Base-by-base conservation (phyloP, 2,888 invertebrate species). In the Chloroclystis v-ata region DNA sequence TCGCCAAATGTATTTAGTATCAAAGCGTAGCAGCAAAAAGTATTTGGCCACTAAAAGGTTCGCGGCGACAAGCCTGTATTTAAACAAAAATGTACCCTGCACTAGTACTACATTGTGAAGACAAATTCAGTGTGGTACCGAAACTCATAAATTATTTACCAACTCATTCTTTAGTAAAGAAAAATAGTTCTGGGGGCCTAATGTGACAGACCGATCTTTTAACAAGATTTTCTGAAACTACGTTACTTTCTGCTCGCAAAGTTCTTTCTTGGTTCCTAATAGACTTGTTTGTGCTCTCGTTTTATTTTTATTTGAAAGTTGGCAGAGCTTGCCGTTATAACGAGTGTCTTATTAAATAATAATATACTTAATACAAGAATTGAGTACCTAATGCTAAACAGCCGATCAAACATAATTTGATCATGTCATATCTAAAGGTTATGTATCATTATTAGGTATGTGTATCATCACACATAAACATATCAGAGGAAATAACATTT, bases 101-200 rank as follows among this genome's bases (percentile, higher is more conserved):
- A 4, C 5, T 4, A 4, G 20, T 20, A 20, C 20, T 5, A 16
- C 10, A 6, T 35, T 3, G n/a, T 10, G 10, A 47, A 50, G 37
- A 50, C 47, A 53, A 57, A 57, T 49, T 56, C 39, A 40, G 47
- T 42, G 51, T 49, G 47, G 44, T 46, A 37, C 54, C 51, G 39
- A 52, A 56, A 14, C 58, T 70, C 66, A 68, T 70, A 68, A 69
- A 70, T 70, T 60, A 70, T 70, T 66, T 65, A 64, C 58, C 48
- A n/a, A 32, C 52, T 60, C 53, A 59, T 60, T 60, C 59, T 59
- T 49, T 49, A 54, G 42, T 54, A 55, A 56, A 52, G 57, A 59
- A 59, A 61, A 59, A 60, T 63, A 57, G 56, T 61, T 63, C 58
- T 47, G 45, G 54, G 51, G 46, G 42, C 40, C 42, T 55, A 28